Conservation (phyloP, 2,113 vertebrate genomes). For the cat (Felis catus) region DNA sequence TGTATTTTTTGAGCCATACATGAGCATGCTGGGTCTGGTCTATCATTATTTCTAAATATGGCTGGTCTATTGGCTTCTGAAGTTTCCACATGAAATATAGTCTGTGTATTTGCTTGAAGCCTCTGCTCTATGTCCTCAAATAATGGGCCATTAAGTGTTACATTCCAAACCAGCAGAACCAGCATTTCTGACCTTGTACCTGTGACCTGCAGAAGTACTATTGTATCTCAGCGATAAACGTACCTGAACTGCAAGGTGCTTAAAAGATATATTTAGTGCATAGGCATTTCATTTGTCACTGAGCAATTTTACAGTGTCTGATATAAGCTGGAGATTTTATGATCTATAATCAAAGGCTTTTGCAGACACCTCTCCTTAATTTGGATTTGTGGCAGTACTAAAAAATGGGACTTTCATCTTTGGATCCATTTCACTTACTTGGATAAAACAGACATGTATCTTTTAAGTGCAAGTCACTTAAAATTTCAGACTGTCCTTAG, state of each 20-base stretch:
- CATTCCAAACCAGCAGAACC: conserved; percentile 62
- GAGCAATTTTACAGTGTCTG: conserved; percentile 75
- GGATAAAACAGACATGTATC: conserved; percentile 70
- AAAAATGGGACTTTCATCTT: conserved; percentile 77
- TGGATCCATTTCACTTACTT: conserved; percentile 74
- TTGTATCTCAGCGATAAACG: conserved; percentile 79
- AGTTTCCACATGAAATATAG: conserved; percentile 76
- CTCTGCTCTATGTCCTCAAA: conserved; percentile 63
- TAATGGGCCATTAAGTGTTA: conserved; percentile 77
- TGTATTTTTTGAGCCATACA: conserved; percentile 68
- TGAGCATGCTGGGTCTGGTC: conserved; percentile 65
- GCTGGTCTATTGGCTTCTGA: conserved; percentile 70
- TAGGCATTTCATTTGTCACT: conserved; percentile 81
- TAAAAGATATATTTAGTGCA: conserved; percentile 80
- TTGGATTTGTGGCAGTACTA: conserved; percentile 78
- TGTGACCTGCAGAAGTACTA: conserved; percentile 78
- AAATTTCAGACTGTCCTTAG: conserved; percentile 77
- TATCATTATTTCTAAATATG: conserved; percentile 80
- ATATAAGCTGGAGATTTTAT: conserved; percentile 76
- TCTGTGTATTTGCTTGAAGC: conserved; percentile 56
- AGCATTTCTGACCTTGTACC: conserved; percentile 75
- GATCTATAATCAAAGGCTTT: conserved; percentile 78
- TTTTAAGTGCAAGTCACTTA: conserved; percentile 81
- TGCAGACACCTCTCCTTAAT: conserved; percentile 73
- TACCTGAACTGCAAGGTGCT: conserved; percentile 75